Evolutionary conservation across 1,140 invertebrate genomes (phyloP), one percentile per base, ranked within the genome.

Genomic region (Leptonema lineaticorne): DNA sequence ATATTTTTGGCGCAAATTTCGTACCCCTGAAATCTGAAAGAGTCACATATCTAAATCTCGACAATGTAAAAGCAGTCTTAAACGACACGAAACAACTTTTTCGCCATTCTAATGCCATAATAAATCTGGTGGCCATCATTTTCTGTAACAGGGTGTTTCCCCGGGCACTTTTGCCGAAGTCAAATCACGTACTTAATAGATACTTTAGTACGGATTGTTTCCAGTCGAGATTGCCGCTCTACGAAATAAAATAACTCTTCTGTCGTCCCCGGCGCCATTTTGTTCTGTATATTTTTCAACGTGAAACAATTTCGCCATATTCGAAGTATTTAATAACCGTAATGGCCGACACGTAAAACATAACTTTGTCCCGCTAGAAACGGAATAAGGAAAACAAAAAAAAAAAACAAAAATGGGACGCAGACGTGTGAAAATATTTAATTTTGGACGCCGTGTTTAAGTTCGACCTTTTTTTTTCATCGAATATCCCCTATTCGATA

Each of bases 101-200:
- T n/a, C n/a, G n/a, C n/a, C n/a, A n/a, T n/a, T n/a, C n/a, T n/a
- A n/a, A n/a, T n/a, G n/a, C 37, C 24, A 22, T 18, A 53, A 53
- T 59, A 59, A 59, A 59, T 59, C 30, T 59, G 57, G 14, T 16
- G 30, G 62, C 62, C 46, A 64, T 64, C 62, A 64, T 33, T 64
- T 46, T 64, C 50, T n/a, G n/a, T n/a, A 14, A 53, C 50, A 53
- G 18, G 50, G 0, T 28, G 8, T 27, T 48, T 33, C 22, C 18
- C n/a, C 24, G 9, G 50, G 50, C 50, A 60, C 7, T 63, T 46
- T 46, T 62, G 2, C 30, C 30, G 50, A 63, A 72, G 70, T 72
- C 70, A 69, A 67, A 72, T 69, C 70, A 72, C 70, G 70, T 72
- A 59, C 70, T 72, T 69, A 72, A 72, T 72, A 72, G 70, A 69